Base-by-base conservation (phyloP, 2,888 invertebrate species). In the Chloroclysta siterata region DNA sequence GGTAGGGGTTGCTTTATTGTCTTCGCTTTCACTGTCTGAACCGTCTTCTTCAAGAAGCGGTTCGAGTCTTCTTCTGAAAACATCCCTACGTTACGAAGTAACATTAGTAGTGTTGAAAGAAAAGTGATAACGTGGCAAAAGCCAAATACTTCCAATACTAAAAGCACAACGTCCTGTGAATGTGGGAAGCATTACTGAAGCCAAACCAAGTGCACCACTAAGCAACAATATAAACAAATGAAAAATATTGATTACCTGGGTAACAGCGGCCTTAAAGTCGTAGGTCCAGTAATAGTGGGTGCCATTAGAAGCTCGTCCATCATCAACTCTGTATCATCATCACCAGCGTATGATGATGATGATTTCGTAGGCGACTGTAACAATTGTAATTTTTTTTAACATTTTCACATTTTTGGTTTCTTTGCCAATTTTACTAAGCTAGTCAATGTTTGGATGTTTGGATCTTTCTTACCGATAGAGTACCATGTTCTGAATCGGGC, bases 41-140 rank as follows among this genome's bases (percentile, higher is more conserved):
- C 94, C 95, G 36, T 97, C 97, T 88, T 97, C 97, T 87, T 97
- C 97, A 71, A 96, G 94, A 6, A 97, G 93, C 54, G 97, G 97
- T 83, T 97, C 97, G 79, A 97, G 88, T 73, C 97, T 94, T 87
- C 96, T 93, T 84, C 96, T 95, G 83, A 93, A 94, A 77, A 94
- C 89, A 83, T 92, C 92, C 87, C 92, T 92, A 80, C 66, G 71
- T 79, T 70, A 75, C 76, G 71, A 63, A 63, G 65, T 71, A 71
- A 66, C 66, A 83, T 87, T 73, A 75, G 67, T 74, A 66, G 65
- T 69, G 50, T 71, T 68, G 7, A 57, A 58, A 39, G 36, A 39
- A 28, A 22, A 53, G 53, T 61, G 42, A 8, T 53, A 53, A 8
- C 13, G 48, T 60, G 42, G 33, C 58, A 53, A 46, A 39, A 68